Percentiles rank a stretch among this genome's conserved stretches.
Conservation (phyloP, 2,888 invertebrate species). For the Zaprionus obscuricornis region DNA sequence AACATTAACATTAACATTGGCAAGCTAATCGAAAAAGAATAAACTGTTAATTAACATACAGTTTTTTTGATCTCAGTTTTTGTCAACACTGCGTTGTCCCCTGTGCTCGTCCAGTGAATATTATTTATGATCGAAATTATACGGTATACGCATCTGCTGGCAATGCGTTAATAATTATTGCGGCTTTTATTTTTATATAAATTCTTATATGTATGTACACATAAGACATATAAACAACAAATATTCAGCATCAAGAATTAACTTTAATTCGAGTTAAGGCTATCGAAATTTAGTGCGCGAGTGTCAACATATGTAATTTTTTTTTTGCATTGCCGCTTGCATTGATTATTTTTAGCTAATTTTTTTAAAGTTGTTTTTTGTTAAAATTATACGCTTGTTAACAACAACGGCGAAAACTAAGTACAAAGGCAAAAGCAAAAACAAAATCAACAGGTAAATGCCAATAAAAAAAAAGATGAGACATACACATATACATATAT, state of each 20-base stretch:
- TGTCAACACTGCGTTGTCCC: constrained; percentile 46
- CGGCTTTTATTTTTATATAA: no score
- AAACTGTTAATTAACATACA: constrained; percentile 44
- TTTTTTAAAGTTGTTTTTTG: constrained; percentile 14
- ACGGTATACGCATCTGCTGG: constrained; percentile 42
- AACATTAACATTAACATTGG: no score
- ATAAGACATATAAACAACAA: constrained; percentile 2
- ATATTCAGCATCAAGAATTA: constrained; percentile 14
- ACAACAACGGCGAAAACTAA: constrained; percentile 37
- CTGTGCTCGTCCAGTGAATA: constrained; percentile 32
- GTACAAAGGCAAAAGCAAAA: constrained; percentile 24
- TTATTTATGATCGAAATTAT: constrained; percentile 8
- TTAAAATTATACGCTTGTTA: constrained; percentile 7
- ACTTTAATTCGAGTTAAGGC: no score
- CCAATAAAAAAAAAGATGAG: constrained; percentile 45
- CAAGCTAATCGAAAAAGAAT: no score
- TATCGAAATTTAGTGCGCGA: constrained; percentile 41
- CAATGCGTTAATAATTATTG: constrained; percentile 40
- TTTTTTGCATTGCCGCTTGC: constrained; percentile 38
- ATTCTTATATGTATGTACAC: constrained; percentile 11
- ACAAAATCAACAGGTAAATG: constrained; percentile 69
- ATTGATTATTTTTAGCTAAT: constrained; percentile 35
- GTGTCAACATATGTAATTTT: constrained; percentile 46
- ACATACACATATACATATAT: constrained; percentile 16
- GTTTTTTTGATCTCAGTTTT: constrained; percentile 49